Base-by-base conservation (phyloP, 2,113 vertebrate genomes). In the Petroica traversi region DNA sequence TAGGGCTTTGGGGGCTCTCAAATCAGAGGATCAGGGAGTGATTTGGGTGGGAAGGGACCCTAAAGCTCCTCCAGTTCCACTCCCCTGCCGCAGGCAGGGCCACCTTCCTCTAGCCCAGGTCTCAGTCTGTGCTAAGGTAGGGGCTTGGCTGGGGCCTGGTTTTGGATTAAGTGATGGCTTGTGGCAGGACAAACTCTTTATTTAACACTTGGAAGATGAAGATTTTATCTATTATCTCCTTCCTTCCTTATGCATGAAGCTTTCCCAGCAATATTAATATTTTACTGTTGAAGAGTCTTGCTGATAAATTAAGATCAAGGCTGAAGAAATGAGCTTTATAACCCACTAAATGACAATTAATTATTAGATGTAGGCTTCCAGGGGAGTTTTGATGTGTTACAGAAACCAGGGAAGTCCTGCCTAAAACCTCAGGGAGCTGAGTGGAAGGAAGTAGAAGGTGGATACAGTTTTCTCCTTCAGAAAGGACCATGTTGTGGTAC, bases 251-350 rank as follows among this genome's bases (percentile, higher is more conserved):
- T 52, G 26, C 43, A 36, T 61, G 75, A 88, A 25, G 34, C 54
- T 79, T 93, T 90, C 61, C 43, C 15, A 61, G 62, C 48, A 64
- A 52, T 54, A 71, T 33, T 68, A 80, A 57, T 87, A 80, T 79
- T 89, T 80, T 73, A 76, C 41, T 49, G 20, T 69, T 82, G 45
- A 69, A 88, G 28, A 31, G 18, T 73, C 49, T 85, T 67, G 54
- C 25, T 93, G 74, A 81, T 77, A 58, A 92, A 77, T 82, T 57
- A 82, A 49, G 46, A 74, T 52, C 4, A 46, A 63, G 14, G 59
- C 57, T 90, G 24, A 38, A 68, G 34, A 85, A 82, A 38, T 28
- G 31, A 92, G 52, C 45, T 90, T 90, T 85, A 43, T 82, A 88
- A 68, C 45, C 28, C n/a, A 46, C 6, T 62, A 75, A 34, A 24